These are phyloP conservation scores for Bathynomus jamesi DNA, from an alignment of 1,140 invertebrate genomes.

Conservation along the genomic window DNA sequence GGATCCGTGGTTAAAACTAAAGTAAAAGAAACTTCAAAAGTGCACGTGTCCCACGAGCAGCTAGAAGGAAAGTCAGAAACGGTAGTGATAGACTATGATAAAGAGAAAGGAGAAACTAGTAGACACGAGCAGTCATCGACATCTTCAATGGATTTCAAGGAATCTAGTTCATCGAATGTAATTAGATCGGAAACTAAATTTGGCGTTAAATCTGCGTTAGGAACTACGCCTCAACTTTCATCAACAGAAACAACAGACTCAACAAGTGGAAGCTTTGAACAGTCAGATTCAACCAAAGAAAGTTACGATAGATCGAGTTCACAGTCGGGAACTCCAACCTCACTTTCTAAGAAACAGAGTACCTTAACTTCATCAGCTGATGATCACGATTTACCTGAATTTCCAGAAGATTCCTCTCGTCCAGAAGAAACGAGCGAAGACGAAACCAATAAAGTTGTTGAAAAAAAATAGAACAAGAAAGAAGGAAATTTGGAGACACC, in stretches of 20 bases:
- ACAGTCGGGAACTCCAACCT: not conserved
- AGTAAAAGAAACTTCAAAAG: slow-evolving; percentile 12
- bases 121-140: not conserved
- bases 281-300: not conserved
- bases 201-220: not conserved
- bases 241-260: not conserved
- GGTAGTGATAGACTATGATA: not conserved
- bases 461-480: slow-evolving; percentile 28
- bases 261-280: not conserved
- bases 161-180: not conserved
- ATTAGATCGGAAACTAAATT: not conserved
- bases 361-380: slow-evolving; percentile 13
- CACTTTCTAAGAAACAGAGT: not conserved
- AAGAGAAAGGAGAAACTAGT: not conserved
- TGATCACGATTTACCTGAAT: slow-evolving; percentile 4
- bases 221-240: not conserved
- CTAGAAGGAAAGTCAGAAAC: slow-evolving; percentile 23
- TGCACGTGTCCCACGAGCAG: slow-evolving; percentile 15
- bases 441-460: slow-evolving; percentile 16
- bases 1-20: slow-evolving; percentile 20
- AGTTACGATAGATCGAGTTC: not conserved
- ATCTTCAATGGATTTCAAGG: not conserved
- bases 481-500: slow-evolving; percentile 26
- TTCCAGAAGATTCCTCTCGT: slow-evolving; percentile 13
- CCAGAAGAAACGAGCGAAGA: slow-evolving; percentile 33